These are phyloP conservation scores for Anableps anableps DNA, from an alignment of 2,797 vertebrate genomes.

Conservation along the genomic window DNA sequence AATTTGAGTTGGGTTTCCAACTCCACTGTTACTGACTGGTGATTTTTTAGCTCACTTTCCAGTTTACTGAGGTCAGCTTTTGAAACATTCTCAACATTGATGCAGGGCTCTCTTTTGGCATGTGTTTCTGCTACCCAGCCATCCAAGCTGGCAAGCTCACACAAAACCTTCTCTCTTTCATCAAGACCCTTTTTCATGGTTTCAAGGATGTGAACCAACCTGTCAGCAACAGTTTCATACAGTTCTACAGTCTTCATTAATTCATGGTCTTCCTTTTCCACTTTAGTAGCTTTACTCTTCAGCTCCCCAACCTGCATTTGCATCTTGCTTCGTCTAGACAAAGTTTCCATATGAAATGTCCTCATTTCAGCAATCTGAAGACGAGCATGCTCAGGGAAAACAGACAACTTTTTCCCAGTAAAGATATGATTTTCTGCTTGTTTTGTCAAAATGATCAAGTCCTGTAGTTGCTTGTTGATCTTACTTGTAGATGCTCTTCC, in stretches of 20 bases:
- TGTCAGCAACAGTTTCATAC: conserved; percentile 80
- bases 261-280: conserved; percentile 66
- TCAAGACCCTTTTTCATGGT: conserved; percentile 81
- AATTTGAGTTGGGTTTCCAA: conserved; percentile 72
- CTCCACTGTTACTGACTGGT: conserved; percentile 76
- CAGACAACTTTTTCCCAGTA: conserved; percentile 73
- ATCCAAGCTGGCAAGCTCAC: conserved; percentile 78
- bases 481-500: conserved; percentile 55
- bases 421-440: conserved; percentile 73
- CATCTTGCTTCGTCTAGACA: conserved; percentile 76
- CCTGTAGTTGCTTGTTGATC: conserved; percentile 77
- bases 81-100: conserved; percentile 60
- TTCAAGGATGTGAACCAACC: conserved; percentile 77
- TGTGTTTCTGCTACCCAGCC: conserved; percentile 74
- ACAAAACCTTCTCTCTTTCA: conserved; percentile 81
- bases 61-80: conserved; percentile 73
- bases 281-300: conserved; percentile 54
- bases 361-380: conserved; percentile 84
- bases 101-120: conserved; percentile 64
- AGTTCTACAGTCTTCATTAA: conserved; percentile 78
- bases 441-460: conserved; percentile 84
- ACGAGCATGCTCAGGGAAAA: conserved; percentile 85
- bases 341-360: conserved; percentile 76
- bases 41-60: conserved; percentile 59
- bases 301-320: conserved; percentile 73